Base-by-base conservation (phyloP, 2,797 vertebrate genomes). In the Microctenopoma stevenorrisi region DNA sequence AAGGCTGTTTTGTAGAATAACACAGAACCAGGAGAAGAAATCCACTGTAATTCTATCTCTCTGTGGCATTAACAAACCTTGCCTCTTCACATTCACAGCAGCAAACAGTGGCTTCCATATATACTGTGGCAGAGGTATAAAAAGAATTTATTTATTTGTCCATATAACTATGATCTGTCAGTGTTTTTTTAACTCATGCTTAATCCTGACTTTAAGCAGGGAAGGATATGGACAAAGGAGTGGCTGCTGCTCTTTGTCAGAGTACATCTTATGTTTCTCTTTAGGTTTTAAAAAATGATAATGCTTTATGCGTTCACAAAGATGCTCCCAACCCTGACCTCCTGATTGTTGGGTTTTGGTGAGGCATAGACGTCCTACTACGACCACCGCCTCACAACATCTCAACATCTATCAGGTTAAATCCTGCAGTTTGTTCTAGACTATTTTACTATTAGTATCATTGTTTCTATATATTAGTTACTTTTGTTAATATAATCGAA, bases 121-220 rank as follows among this genome's bases (percentile, higher is more conserved):
- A 46, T 18, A 22, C 22, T 22, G 22, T 22, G 22, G 22, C 57
- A 72, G 15, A 74, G 8, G 22, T 61, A 43, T 33, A n/a, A 59
- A 57, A 60, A 65, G 61, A 58, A 38, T 67, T 51, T 85, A 74
- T 75, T 74, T 82, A 81, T 78, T 66, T 74, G 26, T 74, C 64
- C 47, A 60, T 62, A 75, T 79, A 30, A 60, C 62, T 78, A 60
- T 74, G 53, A 76, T 74, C 66, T 51, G 60, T 33, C 58, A 68
- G 22, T 30, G 28, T 30, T 30, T 30, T 57, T 67, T 33, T 70
- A 72, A 67, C 58, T 75, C 58, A 84, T 74, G 67, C 26, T 30
- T 50, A 22, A 65, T 50, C 28, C 44, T 14, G 42, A 72, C 72
- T 63, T 74, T 28, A 28, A 40, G 58, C 28, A 60, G 11, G 58